Evolutionary conservation across 2,113 vertebrate species (phyloP).

Genomic region (Caretta caretta): DNA sequence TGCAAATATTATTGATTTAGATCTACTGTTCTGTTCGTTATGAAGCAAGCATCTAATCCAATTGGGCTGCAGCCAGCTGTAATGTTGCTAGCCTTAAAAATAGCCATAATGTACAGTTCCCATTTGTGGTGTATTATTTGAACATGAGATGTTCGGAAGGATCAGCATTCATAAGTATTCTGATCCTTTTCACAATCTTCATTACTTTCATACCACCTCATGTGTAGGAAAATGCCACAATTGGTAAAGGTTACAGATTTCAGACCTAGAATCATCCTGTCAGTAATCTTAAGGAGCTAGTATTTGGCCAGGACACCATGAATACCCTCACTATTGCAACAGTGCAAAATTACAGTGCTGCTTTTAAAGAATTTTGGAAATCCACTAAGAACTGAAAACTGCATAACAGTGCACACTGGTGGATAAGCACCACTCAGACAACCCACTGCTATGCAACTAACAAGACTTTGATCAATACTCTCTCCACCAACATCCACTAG

Average conservation of each 20-base stretch:
- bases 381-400: not conserved
- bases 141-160: not conserved
- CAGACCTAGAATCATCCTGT: not conserved
- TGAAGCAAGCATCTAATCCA: conserved; percentile 1
- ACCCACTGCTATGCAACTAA: not conserved
- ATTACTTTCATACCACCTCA: conserved; percentile 57
- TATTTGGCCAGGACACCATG: not conserved
- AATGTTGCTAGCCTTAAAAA: not conserved
- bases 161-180: not conserved
- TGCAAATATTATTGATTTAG: not conserved
- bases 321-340: not conserved
- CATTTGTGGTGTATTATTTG: not conserved
- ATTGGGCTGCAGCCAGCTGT: not conserved
- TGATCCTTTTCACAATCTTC: conserved; percentile 12
- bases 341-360: rapidly evolving
- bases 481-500: not conserved
- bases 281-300: not conserved
- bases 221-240: not conserved
- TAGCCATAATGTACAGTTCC: not conserved
- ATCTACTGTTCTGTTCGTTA: not conserved
- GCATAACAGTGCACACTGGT: rapidly evolving
- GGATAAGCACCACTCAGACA: not conserved
- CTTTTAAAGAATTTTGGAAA: conserved; percentile 4
- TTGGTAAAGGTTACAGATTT: not conserved
- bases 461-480: not conserved